A percentile compares a stretch with the other conserved stretches of the same genome.
Evolutionary conservation across 2,113 vertebrate species (phyloP).

Genomic region (Spilogale gracilis): DNA sequence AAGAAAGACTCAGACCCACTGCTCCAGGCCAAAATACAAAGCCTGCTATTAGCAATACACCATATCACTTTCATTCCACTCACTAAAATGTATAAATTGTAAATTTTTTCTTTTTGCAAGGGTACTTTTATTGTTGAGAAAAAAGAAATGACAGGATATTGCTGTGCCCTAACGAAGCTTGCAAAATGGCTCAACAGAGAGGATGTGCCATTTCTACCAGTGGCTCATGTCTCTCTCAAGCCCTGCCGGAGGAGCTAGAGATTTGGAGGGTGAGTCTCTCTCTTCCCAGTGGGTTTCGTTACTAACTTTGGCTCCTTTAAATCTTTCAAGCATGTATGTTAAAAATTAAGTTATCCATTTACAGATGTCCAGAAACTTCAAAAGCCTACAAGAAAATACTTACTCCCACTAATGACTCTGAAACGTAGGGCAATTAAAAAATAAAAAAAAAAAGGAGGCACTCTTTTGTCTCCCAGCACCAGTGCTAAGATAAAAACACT

Average conservation of each 20-base stretch:
- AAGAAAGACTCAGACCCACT: slow-evolving; percentile 29
- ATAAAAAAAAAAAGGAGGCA: neutral
- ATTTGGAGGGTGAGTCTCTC: neutral
- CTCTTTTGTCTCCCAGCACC: neutral
- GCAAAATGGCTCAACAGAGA: neutral
- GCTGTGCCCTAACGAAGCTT: neutral
- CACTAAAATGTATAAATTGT: neutral
- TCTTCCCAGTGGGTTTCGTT: slow-evolving; percentile 10
- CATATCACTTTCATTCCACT: neutral
- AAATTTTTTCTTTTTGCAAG: slow-evolving; percentile 18
- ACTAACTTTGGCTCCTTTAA: slow-evolving; percentile 30
- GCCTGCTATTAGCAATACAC: neutral
- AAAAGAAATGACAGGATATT: neutral
- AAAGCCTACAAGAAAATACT: slow-evolving; percentile 23
- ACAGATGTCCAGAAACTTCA: slow-evolving; percentile 3
- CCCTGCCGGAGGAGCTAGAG: neutral
- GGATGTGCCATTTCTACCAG: neutral
- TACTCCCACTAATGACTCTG: slow-evolving; percentile 8
- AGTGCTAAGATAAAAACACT: slow-evolving; percentile 9
- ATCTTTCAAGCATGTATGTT: slow-evolving; percentile 1
- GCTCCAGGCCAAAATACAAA: slow-evolving; percentile 11
- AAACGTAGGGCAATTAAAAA: neutral
- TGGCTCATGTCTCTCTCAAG: neutral
- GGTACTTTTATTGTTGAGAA: slow-evolving; percentile 18
- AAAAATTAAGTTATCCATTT: slow-evolving; percentile 53